Percentiles rank a stretch among this genome's conserved stretches.
These are phyloP conservation scores for Nineta flava DNA, from an alignment of 2,888 invertebrate genomes.

Conservation along the genomic window DNA sequence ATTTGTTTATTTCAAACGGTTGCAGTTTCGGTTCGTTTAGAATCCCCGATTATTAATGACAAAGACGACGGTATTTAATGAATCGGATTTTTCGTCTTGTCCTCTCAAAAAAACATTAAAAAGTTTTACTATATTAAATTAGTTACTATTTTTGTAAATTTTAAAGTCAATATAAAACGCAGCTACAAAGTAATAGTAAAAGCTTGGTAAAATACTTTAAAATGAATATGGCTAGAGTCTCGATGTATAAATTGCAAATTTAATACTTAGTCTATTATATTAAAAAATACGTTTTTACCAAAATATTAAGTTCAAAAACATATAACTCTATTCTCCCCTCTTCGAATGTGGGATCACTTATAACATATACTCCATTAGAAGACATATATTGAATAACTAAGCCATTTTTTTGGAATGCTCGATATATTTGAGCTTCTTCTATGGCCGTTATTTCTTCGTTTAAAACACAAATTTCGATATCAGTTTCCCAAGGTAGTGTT, in stretches of 20 bases:
- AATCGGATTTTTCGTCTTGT: too few relatives aligned
- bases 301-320: constrained; percentile 32
- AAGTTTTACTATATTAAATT: too few relatives aligned
- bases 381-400: constrained; percentile 31
- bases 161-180: too few relatives aligned
- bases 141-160: too few relatives aligned
- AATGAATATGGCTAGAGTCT: too few relatives aligned
- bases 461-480: constrained; percentile 33
- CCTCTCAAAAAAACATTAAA: too few relatives aligned
- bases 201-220: too few relatives aligned
- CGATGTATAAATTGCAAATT: neutral
- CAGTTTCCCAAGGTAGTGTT: constrained; percentile 36
- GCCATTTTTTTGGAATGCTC: constrained; percentile 29
- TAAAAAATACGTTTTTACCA: constrained; percentile 21
- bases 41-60: too few relatives aligned
- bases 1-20: too few relatives aligned
- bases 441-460: constrained; percentile 28
- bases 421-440: constrained; percentile 30
- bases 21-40: too few relatives aligned
- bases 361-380: constrained; percentile 31
- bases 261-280: neutral
- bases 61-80: too few relatives aligned
- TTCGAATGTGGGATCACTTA: constrained; percentile 18
- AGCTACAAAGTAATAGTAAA: too few relatives aligned
- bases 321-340: constrained; percentile 27